Evolutionary conservation across 2,888 invertebrate genomes (phyloP), one percentile per base, ranked within the genome.

Genomic region (Deilephila porcellus): DNA sequence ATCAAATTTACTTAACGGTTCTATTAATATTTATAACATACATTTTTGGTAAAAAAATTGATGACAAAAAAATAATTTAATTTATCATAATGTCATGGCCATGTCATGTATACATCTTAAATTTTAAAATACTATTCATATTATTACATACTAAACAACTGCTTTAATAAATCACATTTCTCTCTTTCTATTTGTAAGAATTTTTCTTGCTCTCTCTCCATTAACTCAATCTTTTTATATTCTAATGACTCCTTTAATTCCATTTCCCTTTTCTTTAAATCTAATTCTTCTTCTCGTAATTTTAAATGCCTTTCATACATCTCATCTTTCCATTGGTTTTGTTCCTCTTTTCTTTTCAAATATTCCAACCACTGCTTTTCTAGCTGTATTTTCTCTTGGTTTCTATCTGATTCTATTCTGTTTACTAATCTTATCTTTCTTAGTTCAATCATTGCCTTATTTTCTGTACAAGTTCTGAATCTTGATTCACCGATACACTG

Each of bases 361-460:
- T 87, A 90, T 74, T 89, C 84, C 62, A 90, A 76, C 90, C 89
- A 90, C 74, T 89, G 90, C 74, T 81, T 88, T 76, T 90, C 90
- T 72, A 90, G 80, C 73, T 85, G 83, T 73, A 89, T 83, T 82
- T 89, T 90, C n/a, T 86, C 84, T 77, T 88, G 88, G 29, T 80
- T 82, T 76, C 83, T 83, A 70, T 88, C 90, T 73, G 85, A 82
- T 76, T 90, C 86, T 75, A 90, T 88, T 80, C 88, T 83, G 62
- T 85, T 88, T 17, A 89, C 87, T 63, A 90, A 78, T 80, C 90
- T 85, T 62, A 85, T 80, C 82, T 90, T 90, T 70, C 90, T 83
- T 62, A 88, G 80, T 78, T 88, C 86, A 73, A 87, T 87, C 60
- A 86, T 81, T 14, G 85, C 82, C 80, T 84, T 90, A 74, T 82